phyloP scores from a whole-genome alignment of 2,888 invertebrate genomes.

The Euclidia mi region DNA sequence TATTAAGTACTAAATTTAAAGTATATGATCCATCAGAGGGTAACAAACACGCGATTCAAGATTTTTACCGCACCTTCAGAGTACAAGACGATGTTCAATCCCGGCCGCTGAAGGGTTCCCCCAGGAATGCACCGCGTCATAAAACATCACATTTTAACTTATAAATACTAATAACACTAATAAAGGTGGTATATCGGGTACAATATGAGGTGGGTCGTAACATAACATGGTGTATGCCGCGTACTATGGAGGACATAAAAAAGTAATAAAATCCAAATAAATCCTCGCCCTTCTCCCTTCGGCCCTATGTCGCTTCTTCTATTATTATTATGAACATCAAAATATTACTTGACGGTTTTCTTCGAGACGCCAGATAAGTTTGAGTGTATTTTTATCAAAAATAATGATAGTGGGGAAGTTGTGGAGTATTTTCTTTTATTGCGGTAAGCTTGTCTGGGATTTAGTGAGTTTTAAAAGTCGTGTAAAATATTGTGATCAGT shows the following conservation, averaged over 20 bases:
- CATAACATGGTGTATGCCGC: conserved; percentile 71
- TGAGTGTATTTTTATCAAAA: conserved; percentile 58
- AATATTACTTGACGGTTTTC: conserved; percentile 75
- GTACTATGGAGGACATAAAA: conserved; percentile 81
- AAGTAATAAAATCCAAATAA: conserved; percentile 89
- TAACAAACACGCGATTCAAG: neutral
- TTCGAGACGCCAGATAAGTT: conserved; percentile 49
- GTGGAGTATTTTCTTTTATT: conserved; percentile 16
- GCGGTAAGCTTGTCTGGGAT: conserved; percentile 5
- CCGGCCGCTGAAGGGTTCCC: neutral
- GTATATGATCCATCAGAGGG: too few relatives aligned
- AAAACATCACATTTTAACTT: conserved; percentile 41
- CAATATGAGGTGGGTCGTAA: conserved; percentile 70
- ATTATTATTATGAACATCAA: conserved; percentile 86
- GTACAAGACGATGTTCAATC: conserved; percentile 1
- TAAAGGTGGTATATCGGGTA: conserved; percentile 63
- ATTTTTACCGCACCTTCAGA: neutral
- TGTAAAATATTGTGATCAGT: too few relatives aligned
- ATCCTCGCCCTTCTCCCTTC: conserved; percentile 77
- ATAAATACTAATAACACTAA: conserved; percentile 62
- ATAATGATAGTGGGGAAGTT: conserved; percentile 53
- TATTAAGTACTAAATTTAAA: too few relatives aligned
- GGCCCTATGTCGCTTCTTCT: conserved; percentile 70
- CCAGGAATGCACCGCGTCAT: conserved; percentile 7
- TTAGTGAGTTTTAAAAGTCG: neutral